These are phyloP conservation scores for Palythoa grandiflora DNA, from an alignment of 92 coral and sea anemone species.

Conservation along the genomic window DNA sequence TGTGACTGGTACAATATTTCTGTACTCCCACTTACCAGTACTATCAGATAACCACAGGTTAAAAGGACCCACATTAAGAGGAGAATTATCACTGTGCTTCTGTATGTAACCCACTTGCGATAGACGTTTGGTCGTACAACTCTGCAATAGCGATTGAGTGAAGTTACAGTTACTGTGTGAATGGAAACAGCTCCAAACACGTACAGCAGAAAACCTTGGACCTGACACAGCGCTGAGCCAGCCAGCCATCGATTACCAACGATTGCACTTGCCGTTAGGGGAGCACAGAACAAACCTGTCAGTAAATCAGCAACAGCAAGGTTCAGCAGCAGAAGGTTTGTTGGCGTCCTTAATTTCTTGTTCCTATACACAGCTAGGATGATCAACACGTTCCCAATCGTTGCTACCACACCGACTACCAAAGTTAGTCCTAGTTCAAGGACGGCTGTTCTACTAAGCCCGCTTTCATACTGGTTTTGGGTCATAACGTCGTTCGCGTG, in stretches of 20 bases:
- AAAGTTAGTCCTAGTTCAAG: constrained; percentile 17
- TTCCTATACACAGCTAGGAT: constrained; percentile 15
- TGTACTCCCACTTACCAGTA: constrained; percentile 3
- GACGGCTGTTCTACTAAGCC: neutral
- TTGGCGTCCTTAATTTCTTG: constrained; percentile 36
- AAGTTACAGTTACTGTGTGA: constrained; percentile 22
- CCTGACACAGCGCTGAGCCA: neutral
- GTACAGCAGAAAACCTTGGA: constrained; percentile 28
- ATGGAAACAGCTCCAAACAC: constrained; percentile 29
- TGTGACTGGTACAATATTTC: neutral
- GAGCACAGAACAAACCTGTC: constrained; percentile 10
- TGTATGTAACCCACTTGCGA: constrained; percentile 36
- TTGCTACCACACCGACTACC: neutral
- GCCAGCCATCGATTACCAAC: constrained; percentile 24
- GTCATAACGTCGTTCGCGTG: neutral
- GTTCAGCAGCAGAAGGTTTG: constrained; percentile 16
- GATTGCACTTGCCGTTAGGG: constrained; percentile 21
- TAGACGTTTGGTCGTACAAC: constrained; percentile 9
- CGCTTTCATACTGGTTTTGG: neutral
- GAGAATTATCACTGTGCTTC: constrained; percentile 1
- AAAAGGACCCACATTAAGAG: constrained; percentile 21
- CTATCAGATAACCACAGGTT: neutral
- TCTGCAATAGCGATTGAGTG: constrained; percentile 33
- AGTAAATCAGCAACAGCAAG: constrained; percentile 27
- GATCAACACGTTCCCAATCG: constrained; percentile 20